These are phyloP conservation scores for Corella eumyota DNA, from an alignment of 23 tunicate genomes.

Conservation along the genomic window DNA sequence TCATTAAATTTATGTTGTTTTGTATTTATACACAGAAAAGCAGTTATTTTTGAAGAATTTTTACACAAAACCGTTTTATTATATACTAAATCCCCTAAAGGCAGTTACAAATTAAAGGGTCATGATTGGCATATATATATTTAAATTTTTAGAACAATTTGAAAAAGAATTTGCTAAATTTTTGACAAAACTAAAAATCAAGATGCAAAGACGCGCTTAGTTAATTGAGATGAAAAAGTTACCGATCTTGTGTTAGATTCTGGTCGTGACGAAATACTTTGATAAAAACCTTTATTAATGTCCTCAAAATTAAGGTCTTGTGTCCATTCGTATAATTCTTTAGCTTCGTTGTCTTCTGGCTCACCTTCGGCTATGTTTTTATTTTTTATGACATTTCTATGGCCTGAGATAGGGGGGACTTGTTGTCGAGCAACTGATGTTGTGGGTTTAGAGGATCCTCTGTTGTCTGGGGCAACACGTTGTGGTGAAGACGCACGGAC, in stretches of 20 bases:
- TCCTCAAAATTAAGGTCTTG: constrained; percentile 65
- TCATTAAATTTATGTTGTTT: too few species aligned
- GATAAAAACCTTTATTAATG: constrained; percentile 28
- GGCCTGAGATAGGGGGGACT: not conserved
- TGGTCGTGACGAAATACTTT: not conserved
- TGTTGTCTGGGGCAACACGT: too few species aligned
- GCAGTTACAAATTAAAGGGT: too few species aligned
- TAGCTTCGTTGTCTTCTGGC: constrained; percentile 67
- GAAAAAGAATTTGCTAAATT: too few species aligned
- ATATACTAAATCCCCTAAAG: too few species aligned
- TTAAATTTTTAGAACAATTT: too few species aligned
- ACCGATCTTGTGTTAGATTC: constrained; percentile 36
- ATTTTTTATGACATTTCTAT: not conserved
- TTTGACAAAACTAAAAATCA: too few species aligned
- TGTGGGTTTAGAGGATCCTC: not conserved
- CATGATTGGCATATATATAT: too few species aligned
- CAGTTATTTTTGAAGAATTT: too few species aligned
- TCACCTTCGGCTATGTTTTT: constrained; percentile 18
- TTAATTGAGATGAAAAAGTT: constrained; percentile 39
- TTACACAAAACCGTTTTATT: too few species aligned
- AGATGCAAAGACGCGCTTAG: constrained; percentile 30
- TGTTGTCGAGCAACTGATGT: not conserved
- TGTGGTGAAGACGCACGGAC: constrained; percentile 41
- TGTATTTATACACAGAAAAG: too few species aligned
- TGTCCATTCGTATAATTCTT: constrained; percentile 75